phyloP scores from a whole-genome alignment of 2,113 vertebrate genomes.

The Otus sunia region DNA sequence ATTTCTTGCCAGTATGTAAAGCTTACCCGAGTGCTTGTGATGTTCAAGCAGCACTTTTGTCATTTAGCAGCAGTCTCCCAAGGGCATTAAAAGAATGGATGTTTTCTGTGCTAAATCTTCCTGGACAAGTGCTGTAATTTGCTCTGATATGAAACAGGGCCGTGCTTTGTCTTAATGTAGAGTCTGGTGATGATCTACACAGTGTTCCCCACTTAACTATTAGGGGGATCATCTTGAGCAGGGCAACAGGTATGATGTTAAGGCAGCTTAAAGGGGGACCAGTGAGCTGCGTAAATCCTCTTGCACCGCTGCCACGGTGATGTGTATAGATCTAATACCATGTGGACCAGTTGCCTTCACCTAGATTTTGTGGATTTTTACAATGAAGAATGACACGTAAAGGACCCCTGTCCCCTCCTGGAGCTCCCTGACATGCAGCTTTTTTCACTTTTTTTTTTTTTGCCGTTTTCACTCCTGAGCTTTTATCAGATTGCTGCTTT shows the following conservation, averaged over 20 bases:
- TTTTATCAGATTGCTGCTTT: not conserved
- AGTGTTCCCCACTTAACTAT: rapidly evolving
- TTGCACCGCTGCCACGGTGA: rapidly evolving
- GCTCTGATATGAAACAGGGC: rapidly evolving
- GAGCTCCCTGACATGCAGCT: not conserved
- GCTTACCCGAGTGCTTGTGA: not conserved
- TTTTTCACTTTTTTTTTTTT: not conserved
- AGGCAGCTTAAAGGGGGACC: not conserved
- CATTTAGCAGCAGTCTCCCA: not conserved
- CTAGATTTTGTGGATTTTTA: not conserved
- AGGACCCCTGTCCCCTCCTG: not conserved
- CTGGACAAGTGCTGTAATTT: not conserved
- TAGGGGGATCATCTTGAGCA: not conserved
- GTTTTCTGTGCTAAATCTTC: not conserved
- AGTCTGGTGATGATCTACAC: rapidly evolving
- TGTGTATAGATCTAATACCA: rapidly evolving
- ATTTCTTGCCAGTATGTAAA: not conserved
- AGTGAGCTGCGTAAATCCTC: not conserved
- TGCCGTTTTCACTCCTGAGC: not conserved
- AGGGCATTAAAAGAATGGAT: not conserved
- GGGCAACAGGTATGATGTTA: not conserved
- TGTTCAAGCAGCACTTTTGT: not conserved
- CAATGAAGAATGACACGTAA: rapidly evolving
- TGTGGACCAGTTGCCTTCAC: not conserved
- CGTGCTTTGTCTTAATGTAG: rapidly evolving